Evolutionary conservation across 2,113 vertebrate genomes (phyloP).

Genomic region (Poecile atricapillus): DNA sequence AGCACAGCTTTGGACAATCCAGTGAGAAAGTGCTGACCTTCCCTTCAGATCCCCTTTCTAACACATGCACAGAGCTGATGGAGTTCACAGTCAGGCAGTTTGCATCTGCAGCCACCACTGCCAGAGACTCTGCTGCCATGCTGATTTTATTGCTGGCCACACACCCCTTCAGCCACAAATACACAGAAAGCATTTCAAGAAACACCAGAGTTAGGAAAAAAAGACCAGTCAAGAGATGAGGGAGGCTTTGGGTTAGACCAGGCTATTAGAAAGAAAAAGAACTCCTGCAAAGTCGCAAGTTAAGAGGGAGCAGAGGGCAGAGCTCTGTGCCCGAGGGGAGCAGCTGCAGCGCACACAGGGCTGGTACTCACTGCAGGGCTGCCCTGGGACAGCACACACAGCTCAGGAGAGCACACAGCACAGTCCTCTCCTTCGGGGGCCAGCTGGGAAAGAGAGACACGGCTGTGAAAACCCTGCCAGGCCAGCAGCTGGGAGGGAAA

Average conservation of each 20-base stretch:
- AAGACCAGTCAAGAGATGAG: background rate
- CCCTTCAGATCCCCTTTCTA: background rate
- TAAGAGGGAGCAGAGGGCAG: background rate
- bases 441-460: slow-evolving; percentile 44
- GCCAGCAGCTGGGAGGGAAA: background rate
- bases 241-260: background rate
- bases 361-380: slow-evolving; percentile 37
- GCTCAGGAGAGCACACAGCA: slow-evolving; percentile 58
- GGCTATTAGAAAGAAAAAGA: background rate
- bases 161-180: background rate
- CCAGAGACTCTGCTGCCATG: background rate
- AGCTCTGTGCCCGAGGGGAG: background rate
- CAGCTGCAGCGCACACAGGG: slow-evolving; percentile 1
- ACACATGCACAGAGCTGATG: background rate
- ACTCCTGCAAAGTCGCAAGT: background rate
- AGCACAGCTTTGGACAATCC: background rate
- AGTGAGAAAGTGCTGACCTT: background rate
- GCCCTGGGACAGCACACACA: background rate
- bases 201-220: background rate
- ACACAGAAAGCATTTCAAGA: background rate
- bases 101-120: background rate
- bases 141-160: background rate
- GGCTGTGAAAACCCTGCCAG: background rate
- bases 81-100: background rate
- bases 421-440: slow-evolving; percentile 30